Evolutionary conservation across 2,888 invertebrate species (phyloP), one percentile per base, ranked within the genome.

Genomic region (Trisateles emortualis): DNA sequence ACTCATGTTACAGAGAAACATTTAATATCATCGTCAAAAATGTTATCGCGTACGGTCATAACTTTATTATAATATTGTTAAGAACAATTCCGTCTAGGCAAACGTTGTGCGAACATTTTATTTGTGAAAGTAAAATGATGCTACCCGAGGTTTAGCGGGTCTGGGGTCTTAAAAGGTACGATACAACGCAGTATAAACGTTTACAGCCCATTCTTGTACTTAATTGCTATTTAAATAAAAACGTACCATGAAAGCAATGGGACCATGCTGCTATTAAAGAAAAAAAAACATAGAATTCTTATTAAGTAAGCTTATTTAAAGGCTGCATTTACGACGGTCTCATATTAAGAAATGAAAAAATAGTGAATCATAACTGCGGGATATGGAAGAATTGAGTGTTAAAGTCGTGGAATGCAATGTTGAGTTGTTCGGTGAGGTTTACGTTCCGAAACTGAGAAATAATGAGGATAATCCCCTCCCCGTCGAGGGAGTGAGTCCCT

Each of bases 141-240:
- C 85, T 78, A 79, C 76, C 69, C 72, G 65, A 74, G 76, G 67
- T 79, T 81, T 79, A 81, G 84, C 74, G 76, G 74, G 71, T 64
- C 74, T 57, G 64, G 58, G 76, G 76, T 82, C 79, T 85, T 84
- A 84, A 89, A 88, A 73, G 83, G 84, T 80, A 83, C 84, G 79
- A 76, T 75, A 83, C 82, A 81, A 78, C 84, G 75, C 81, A 74
- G 79, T 78, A 84, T 88, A 86, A 88, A 88, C 84, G 77, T 90
- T 91, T 88, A 91, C 88, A 83, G 83, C 88, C 90, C 88, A 90
- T 91, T 91, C 91, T 90, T 90, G 85, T 81, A 83, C 81, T 89
- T 90, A 91, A 90, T 90, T 90, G 89, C 87, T 87, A 87, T 90
- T 91, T 85, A 90, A 91, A 90, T 88, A 89, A 90, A 88, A 90